Evolutionary conservation across 2,797 vertebrate species (phyloP), one percentile per base, ranked within the genome.

Genomic region (Clarias laeviceps): DNA sequence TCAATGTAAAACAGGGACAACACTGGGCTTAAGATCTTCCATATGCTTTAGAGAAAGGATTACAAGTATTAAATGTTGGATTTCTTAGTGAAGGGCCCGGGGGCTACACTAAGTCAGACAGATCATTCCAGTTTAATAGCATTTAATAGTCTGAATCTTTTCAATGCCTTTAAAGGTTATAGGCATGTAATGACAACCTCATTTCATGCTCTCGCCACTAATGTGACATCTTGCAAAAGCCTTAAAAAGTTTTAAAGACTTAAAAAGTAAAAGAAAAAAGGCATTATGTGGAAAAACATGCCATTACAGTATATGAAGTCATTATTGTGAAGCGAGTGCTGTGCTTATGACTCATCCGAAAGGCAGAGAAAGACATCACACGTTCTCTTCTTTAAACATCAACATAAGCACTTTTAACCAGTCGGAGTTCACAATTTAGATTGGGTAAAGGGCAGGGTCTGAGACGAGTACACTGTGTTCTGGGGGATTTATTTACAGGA

Each of bases 391-490:
- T 72, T 57, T 40, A 78, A 72, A 70, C 32, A 85, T 17, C 11
- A 22, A 56, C 66, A 73, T 32, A 66, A 74, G 62, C 29, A 20
- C 45, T 37, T 80, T 81, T 74, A 4, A 50, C 50, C 17, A 59
- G 18, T n/a, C 11, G 56, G 54, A 69, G 87, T 74, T 87, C 91
- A 94, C 92, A 91, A 82, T 93, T 94, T 94, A 87, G 90, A 66
- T 68, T 84, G 89, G 90, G 93, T 94, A 92, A 94, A 91, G 87
- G 89, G 72, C 92, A 92, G 88, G 89, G 84, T 61, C 57, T 9
- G 34, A 82, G 34, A n/a, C n/a, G n/a, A 82, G 90, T 90, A 90
- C 88, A 79, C n/a, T 86, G 72, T n/a, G 62, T 83, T 82, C 80
- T 86, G 84, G 88, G 85, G 68, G 62, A 82, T 61, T 88, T 24